These are phyloP conservation scores for Gymnocypris eckloni DNA, from an alignment of 2,797 vertebrate genomes.

Conservation along the genomic window DNA sequence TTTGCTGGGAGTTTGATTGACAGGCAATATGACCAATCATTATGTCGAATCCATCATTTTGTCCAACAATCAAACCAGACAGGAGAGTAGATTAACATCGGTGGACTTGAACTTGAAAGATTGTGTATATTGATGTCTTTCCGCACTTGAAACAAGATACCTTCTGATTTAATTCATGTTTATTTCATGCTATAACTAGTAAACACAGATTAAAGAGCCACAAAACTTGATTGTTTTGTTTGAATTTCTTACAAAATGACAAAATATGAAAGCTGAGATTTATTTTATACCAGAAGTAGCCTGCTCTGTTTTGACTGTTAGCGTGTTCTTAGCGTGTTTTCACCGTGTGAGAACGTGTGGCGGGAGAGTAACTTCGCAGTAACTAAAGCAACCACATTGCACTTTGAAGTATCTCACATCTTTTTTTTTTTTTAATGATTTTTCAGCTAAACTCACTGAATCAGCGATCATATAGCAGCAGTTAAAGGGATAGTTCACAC, in stretches of 20 bases:
- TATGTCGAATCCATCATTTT: neutral
- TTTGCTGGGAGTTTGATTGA: neutral
- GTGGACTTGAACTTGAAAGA: neutral
- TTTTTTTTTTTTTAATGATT: neutral
- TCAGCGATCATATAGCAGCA: neutral
- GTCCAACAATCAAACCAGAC: neutral
- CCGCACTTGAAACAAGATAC: neutral
- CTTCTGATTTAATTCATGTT: neutral
- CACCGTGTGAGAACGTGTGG: neutral
- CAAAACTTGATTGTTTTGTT: neutral
- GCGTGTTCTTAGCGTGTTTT: neutral
- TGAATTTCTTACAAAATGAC: too few species aligned
- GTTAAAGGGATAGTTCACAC: too few species aligned
- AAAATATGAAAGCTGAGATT: too few species aligned
- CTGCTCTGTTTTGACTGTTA: too few species aligned
- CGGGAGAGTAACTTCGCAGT: neutral
- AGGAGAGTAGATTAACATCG: neutral
- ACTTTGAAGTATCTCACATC: neutral
- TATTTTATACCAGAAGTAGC: too few species aligned
- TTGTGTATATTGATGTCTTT: neutral
- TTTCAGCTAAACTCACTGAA: neutral
- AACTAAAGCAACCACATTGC: neutral
- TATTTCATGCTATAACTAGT: neutral
- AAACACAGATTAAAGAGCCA: neutral
- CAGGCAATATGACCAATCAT: neutral